phyloP scores from a whole-genome alignment of 2,797 vertebrate species.

The Halcyon leucocephala region DNA sequence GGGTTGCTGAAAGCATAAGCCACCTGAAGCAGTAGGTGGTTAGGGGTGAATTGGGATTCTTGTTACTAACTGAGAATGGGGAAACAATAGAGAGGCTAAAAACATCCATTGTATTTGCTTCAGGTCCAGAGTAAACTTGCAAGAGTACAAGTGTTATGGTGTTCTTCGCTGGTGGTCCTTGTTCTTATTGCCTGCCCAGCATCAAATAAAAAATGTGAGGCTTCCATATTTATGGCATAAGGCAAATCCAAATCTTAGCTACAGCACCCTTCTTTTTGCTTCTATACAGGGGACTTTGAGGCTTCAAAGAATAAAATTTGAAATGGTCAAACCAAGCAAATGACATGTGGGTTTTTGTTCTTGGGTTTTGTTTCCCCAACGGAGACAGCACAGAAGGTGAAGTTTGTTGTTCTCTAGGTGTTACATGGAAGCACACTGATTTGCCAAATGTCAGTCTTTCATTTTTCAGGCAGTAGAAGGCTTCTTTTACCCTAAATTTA shows the following conservation, averaged over 20 bases:
- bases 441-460: not conserved
- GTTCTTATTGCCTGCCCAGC: not conserved
- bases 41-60: not conserved
- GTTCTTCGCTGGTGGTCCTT: not conserved
- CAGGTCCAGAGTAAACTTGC: constrained; percentile 37
- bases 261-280: not conserved
- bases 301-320: constrained; percentile 10
- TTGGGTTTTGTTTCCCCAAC: not conserved
- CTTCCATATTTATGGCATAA: constrained; percentile 24
- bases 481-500: not conserved
- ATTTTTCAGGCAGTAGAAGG: not conserved
- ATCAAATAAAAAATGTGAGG: not conserved
- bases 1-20: not conserved
- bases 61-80: not conserved
- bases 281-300: not conserved
- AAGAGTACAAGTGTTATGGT: not conserved
- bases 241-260: not conserved
- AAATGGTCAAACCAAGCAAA: not conserved
- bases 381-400: not conserved
- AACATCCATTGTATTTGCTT: not conserved
- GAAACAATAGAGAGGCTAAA: not conserved
- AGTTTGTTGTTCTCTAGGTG: not conserved
- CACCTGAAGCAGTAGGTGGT: not conserved
- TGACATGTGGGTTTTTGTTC: not conserved
- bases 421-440: not conserved